Evolutionary conservation across 1,140 invertebrate genomes (phyloP).

Genomic region (Arion vulgaris): DNA sequence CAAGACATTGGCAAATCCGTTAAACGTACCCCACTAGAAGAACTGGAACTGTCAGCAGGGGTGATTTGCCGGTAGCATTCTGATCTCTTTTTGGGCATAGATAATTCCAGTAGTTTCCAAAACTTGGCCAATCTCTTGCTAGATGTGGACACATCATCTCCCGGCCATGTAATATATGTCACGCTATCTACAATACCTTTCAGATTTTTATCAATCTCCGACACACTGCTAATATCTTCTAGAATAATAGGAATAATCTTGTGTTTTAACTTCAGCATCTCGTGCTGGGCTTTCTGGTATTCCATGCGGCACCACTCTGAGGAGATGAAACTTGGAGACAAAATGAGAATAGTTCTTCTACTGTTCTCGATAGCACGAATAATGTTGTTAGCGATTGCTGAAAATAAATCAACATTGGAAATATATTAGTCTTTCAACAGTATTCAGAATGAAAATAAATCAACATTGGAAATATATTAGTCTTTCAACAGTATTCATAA

Average conservation of each 20-base stretch:
- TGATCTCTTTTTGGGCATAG: constrained; percentile 62
- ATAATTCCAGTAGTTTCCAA: constrained; percentile 61
- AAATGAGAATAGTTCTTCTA: constrained; percentile 64
- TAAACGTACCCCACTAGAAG: constrained; percentile 42
- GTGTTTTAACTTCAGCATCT: constrained; percentile 68
- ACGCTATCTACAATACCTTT: constrained; percentile 62
- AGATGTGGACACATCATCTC: constrained; percentile 42
- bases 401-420: constrained; percentile 27
- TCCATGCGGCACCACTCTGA: constrained; percentile 68
- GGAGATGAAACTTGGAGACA: constrained; percentile 62
- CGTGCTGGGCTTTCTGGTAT: constrained; percentile 68
- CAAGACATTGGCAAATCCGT: constrained; percentile 24
- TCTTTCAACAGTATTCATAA: too few relatives aligned
- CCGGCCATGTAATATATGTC: constrained; percentile 66
- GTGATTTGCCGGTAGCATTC: constrained; percentile 24
- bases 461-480: too few relatives aligned
- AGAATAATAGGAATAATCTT: constrained; percentile 68
- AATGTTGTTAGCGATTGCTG: constrained; percentile 70
- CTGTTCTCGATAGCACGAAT: constrained; percentile 66
- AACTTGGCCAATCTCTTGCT: constrained; percentile 54
- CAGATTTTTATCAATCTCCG: constrained; percentile 58
- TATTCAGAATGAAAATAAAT: constrained; percentile 49
- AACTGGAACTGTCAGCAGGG: constrained; percentile 32
- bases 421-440: too few relatives aligned
- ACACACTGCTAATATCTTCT: constrained; percentile 53